phyloP scores from a whole-genome alignment of 2,888 invertebrate genomes.

The Petrolisthes manimaculis region DNA sequence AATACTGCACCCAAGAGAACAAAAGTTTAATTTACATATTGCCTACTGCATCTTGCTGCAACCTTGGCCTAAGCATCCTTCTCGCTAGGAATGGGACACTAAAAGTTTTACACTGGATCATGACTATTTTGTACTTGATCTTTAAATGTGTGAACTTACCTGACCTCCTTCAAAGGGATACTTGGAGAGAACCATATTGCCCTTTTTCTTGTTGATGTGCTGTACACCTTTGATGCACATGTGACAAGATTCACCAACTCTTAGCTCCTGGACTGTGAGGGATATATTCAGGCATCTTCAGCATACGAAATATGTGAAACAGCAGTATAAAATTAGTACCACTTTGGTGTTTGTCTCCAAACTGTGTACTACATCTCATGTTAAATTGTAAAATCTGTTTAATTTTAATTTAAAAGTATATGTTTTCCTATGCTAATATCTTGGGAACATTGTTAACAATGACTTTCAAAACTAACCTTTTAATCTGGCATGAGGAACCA shows the following conservation, averaged over 20 bases:
- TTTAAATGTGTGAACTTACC: conserved; percentile 28
- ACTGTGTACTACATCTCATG: no score
- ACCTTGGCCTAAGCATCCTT: no score
- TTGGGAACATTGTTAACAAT: background rate
- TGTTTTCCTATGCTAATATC: background rate
- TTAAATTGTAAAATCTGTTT: no score
- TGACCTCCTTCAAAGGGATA: conserved; percentile 34
- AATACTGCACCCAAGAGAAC: no score
- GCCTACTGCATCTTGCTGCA: no score
- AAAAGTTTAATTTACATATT: no score
- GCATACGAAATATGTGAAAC: no score
- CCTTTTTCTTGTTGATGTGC: background rate
- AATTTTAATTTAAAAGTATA: background rate
- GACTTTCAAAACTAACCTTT: conserved; percentile 20
- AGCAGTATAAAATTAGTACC: no score
- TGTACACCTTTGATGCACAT: conserved; percentile 51
- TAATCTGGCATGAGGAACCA: conserved; percentile 34
- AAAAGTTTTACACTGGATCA: background rate
- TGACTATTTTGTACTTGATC: background rate
- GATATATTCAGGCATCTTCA: background rate
- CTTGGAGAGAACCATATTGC: conserved; percentile 37
- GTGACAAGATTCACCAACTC: conserved; percentile 45
- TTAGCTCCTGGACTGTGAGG: conserved; percentile 35
- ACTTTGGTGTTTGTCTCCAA: no score
- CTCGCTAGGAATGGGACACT: no score